phyloP scores from a whole-genome alignment of 1,140 invertebrate genomes.

The Drosophila pseudoananassae region DNA sequence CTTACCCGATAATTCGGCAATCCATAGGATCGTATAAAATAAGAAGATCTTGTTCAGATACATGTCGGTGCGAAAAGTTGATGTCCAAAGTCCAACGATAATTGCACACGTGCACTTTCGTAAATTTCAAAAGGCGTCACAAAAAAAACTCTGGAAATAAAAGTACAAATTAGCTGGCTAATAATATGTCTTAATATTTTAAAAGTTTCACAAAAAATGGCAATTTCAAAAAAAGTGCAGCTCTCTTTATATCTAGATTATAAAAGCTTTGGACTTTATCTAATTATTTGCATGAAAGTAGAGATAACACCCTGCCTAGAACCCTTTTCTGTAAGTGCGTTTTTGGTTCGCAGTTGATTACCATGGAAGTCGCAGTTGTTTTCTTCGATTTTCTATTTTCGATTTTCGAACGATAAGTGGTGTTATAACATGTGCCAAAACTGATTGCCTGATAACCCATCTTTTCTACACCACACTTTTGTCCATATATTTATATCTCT shows the following conservation, averaged over 20 bases:
- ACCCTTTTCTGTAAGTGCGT: constrained; percentile 13
- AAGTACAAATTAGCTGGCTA: neutral
- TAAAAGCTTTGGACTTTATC: no score
- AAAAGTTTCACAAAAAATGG: no score
- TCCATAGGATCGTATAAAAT: neutral
- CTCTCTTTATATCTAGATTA: no score
- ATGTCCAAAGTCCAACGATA: constrained; percentile 13
- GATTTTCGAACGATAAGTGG: constrained; percentile 49
- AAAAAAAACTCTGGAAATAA: constrained; percentile 22
- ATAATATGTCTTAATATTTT: no score
- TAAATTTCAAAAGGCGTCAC: constrained; percentile 1
- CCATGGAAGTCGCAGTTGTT: constrained; percentile 16
- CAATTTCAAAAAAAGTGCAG: no score
- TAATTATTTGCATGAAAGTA: no score
- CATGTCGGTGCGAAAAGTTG: constrained; percentile 7
- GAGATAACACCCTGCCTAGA: no score
- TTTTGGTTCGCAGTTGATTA: constrained; percentile 23
- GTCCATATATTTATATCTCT: neutral
- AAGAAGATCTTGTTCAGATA: constrained; percentile 2
- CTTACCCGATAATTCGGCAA: constrained; percentile 17
- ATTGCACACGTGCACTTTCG: no score
- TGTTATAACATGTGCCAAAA: constrained; percentile 57
- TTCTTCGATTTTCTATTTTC: constrained; percentile 51
- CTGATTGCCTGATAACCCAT: constrained; percentile 53
- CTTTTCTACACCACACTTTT: constrained; percentile 32